Conservation (phyloP, 2,888 invertebrate species). For the Polydrusus tereticollis region DNA sequence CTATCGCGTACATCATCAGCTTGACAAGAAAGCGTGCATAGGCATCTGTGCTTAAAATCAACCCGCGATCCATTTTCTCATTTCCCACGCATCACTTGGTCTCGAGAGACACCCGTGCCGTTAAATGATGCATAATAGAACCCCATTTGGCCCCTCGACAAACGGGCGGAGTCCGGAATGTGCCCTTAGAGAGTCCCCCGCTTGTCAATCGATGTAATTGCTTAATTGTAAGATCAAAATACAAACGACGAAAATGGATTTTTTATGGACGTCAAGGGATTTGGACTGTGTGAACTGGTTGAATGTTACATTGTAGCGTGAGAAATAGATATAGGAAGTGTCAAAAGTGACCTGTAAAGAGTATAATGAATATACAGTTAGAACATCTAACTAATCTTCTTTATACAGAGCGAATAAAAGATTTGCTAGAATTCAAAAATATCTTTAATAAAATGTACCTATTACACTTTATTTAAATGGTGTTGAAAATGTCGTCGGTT, state of each 20-base stretch:
- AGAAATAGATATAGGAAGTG: no score
- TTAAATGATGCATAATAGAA: conserved; percentile 49
- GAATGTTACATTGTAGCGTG: conserved; percentile 8
- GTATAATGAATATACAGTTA: no score
- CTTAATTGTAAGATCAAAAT: conserved; percentile 58
- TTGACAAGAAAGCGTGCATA: background rate
- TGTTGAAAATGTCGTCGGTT: no score
- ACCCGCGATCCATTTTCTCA: conserved; percentile 5
- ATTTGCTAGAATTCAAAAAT: no score
- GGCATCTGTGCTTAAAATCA: background rate
- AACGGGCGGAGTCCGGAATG: conserved; percentile 42
- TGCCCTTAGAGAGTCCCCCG: conserved; percentile 38
- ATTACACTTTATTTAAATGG: no score
- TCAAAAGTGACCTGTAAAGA: no score
- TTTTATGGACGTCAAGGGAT: conserved; percentile 55
- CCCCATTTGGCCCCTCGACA: conserved; percentile 24
- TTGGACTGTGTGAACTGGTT: conserved; percentile 29
- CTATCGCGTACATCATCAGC: no score
- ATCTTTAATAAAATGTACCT: no score
- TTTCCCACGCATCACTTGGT: conserved; percentile 41
- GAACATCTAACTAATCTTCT: no score
- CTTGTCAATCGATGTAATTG: conserved; percentile 53
- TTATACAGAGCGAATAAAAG: no score
- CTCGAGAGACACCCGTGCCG: conserved; percentile 33
- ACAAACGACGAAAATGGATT: conserved; percentile 54